Evolutionary conservation across 2,113 vertebrate species (phyloP).

Genomic region (Athene cunicularia): DNA sequence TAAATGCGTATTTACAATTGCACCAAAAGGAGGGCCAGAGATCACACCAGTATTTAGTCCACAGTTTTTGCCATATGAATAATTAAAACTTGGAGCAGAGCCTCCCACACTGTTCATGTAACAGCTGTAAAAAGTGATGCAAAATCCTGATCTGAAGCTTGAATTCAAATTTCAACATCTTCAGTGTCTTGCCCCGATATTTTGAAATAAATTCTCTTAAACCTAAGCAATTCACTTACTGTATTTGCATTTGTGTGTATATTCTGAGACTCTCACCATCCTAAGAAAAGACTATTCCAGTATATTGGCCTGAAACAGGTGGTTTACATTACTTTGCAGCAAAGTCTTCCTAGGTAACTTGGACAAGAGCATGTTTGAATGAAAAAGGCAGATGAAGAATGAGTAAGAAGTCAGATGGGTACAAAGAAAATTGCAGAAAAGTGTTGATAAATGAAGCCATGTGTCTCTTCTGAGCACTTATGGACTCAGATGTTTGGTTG

Average conservation of each 20-base stretch:
- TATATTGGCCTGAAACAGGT: background rate
- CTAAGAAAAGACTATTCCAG: background rate
- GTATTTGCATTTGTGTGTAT: background rate
- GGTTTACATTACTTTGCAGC: background rate
- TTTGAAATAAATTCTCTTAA: background rate
- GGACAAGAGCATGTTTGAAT: background rate
- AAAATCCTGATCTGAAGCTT: background rate
- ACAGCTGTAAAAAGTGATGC: background rate
- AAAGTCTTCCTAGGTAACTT: background rate
- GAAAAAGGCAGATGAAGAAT: slow-evolving; percentile 1
- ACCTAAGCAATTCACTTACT: background rate
- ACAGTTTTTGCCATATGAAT: background rate
- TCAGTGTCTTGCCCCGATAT: background rate
- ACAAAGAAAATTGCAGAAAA: background rate
- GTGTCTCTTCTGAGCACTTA: background rate
- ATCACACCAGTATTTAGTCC: background rate
- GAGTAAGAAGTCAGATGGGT: background rate
- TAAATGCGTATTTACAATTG: background rate
- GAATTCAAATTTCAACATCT: background rate
- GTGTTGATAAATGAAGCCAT: background rate
- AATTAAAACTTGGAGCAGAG: background rate
- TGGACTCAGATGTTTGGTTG: background rate
- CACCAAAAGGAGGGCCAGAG: background rate
- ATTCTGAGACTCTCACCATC: background rate
- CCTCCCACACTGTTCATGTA: background rate